Conservation (phyloP, 2,888 invertebrate genomes). For the Mesorhabditis sp. region DNA sequence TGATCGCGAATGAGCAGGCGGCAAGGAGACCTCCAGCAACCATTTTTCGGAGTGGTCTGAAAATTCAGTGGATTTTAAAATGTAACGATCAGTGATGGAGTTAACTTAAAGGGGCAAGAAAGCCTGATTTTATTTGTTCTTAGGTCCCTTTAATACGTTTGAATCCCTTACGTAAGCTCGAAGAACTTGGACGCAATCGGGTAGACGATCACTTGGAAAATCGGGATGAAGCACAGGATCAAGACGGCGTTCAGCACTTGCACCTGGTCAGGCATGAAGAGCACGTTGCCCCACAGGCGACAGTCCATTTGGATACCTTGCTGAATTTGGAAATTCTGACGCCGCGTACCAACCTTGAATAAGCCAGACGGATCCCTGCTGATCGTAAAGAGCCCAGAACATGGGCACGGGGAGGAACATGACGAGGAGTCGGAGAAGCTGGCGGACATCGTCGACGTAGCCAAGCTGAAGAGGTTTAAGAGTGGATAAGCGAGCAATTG, state of each 20-base stretch:
- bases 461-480: constrained; percentile 21
- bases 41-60: constrained; percentile 79
- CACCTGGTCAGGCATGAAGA: constrained; percentile 48
- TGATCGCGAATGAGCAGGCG: constrained; percentile 78
- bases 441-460: constrained; percentile 49
- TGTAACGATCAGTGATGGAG: not conserved
- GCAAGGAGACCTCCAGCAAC: constrained; percentile 82
- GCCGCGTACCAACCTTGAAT: constrained; percentile 71
- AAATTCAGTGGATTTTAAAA: constrained; percentile 11
- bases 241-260: constrained; percentile 60
- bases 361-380: constrained; percentile 89
- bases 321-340: not conserved
- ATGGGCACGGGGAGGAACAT: constrained; percentile 70
- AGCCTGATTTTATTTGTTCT: too few relatives aligned
- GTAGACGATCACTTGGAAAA: constrained; percentile 60
- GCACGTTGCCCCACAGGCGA: constrained; percentile 32
- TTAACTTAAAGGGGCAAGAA: not conserved
- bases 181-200: constrained; percentile 34
- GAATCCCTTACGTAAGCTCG: constrained; percentile 33
- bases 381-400: constrained; percentile 97
- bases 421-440: constrained; percentile 46
- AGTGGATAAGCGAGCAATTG: too few relatives aligned
- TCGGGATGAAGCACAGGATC: constrained; percentile 61
- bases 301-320: constrained; percentile 52
- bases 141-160: too few relatives aligned